Base-by-base conservation (phyloP, 1,140 invertebrate genomes). In the Ganaspis sp. region DNA sequence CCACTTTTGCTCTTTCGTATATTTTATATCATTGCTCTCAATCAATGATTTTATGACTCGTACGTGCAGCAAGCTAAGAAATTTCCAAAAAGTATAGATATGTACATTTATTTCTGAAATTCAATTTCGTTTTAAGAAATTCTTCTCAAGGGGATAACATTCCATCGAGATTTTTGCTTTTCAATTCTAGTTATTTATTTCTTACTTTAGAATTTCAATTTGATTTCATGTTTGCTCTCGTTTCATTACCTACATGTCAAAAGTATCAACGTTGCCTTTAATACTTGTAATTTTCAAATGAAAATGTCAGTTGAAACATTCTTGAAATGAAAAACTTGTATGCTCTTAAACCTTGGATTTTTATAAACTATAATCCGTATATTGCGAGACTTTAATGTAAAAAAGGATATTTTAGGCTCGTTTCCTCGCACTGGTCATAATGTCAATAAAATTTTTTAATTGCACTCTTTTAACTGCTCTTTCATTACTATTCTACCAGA, bases 61-160 rank as follows among this genome's bases (percentile, higher is more conserved):
- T 64, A 64, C 58, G 58, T 64, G 58, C 58, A 29, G 11, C 58
- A 64, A 64, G 21, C 58, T 64, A 29, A 64, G 26, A 64, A 26
- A 64, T 15, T n/a, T n/a, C 23, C 23, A 29, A 15, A 49, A 15
- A 49, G 29, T 29, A 64, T 34, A 34, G 29, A 34, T 23, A 58
- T 58, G 6, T 8, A 34, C 12, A 29, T 29, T 1, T 26, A 4
- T 26, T 15, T 64, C 4, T 15, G 54, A 64, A 64, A 34, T 34
- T n/a, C 26, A 64, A 34, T 64, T 64, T 64, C 21, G 11, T 29
- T 64, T 29, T 29, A 15, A 29, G 58, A 26, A 29, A 64, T 15
- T 29, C 3, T 12, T 29, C 29, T 12, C 6, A 26, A 58, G 21
- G 58, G 9, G 23, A 64, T 29, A 64, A 4, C 6, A 1, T 26